Conservation (phyloP, 2,797 vertebrate genomes). For the Halcyon badia region DNA sequence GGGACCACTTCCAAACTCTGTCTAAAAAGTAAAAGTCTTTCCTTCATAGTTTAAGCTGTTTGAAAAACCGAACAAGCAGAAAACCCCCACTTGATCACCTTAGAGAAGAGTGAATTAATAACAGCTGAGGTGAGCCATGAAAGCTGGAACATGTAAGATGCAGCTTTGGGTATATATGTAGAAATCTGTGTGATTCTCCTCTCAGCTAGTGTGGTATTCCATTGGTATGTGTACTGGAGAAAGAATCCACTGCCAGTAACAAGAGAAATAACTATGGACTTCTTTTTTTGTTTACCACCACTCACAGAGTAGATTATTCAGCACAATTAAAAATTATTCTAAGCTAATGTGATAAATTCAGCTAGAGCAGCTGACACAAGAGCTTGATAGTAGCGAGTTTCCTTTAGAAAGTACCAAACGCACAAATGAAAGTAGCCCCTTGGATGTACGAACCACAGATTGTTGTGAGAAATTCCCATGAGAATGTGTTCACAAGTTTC, state of each 20-base stretch:
- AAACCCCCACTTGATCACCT: neutral
- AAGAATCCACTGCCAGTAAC: neutral
- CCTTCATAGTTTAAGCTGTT: neutral
- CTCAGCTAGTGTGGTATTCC: neutral
- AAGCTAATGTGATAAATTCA: slow-evolving; percentile 12
- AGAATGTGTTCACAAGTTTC: neutral
- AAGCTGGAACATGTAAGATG: neutral
- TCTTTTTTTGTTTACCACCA: neutral
- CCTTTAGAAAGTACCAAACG: neutral
- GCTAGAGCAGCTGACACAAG: neutral
- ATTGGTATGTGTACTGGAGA: neutral
- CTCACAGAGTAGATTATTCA: neutral
- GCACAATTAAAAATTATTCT: neutral
- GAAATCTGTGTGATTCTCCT: neutral
- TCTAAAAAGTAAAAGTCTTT: neutral
- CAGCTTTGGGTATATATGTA: neutral
- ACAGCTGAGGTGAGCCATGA: neutral
- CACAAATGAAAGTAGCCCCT: neutral
- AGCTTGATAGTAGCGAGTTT: neutral
- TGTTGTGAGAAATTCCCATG: slow-evolving; percentile 31
- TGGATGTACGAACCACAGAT: neutral
- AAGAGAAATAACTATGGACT: neutral
- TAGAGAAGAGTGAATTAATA: neutral
- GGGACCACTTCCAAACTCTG: neutral
- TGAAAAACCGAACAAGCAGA: neutral